These are phyloP conservation scores for Philhelius pedissequus DNA, from an alignment of 2,888 invertebrate genomes.

Conservation along the genomic window DNA sequence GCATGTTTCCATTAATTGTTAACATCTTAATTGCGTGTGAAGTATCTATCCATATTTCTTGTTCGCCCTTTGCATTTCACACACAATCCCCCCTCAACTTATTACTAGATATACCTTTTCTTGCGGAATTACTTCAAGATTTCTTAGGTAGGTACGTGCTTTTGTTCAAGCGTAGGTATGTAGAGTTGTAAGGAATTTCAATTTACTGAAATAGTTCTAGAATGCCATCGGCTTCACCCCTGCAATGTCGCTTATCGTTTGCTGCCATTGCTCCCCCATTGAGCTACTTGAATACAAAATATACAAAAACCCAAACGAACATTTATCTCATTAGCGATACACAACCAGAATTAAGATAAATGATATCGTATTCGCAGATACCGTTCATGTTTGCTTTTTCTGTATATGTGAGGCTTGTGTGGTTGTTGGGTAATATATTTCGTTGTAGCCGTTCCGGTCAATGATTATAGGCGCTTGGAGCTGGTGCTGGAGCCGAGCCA, in stretches of 20 bases:
- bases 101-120: constrained; percentile 39
- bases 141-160: neutral
- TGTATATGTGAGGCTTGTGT: neutral
- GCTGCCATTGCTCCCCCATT: neutral
- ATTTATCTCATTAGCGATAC: constrained; percentile 68
- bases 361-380: constrained; percentile 50
- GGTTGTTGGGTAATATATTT: constrained; percentile 43
- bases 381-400: neutral
- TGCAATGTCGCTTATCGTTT: neutral
- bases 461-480: constrained; percentile 51
- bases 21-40: constrained; percentile 55
- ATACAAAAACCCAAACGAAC: constrained; percentile 25
- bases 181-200: neutral
- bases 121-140: constrained; percentile 41
- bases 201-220: constrained; percentile 10
- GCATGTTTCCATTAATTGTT: constrained; percentile 52
- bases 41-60: constrained; percentile 32
- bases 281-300: neutral
- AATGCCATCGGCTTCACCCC: neutral
- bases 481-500: neutral
- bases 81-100: neutral
- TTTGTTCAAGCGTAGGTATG: neutral
- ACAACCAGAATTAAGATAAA: constrained; percentile 67
- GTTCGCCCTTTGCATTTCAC: constrained; percentile 9
- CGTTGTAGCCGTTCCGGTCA: constrained; percentile 60